A percentile compares a stretch with the other conserved stretches of the same genome.
Conservation (phyloP, 37 sponge, comb jelly and placozoan species). For the Cliona cf. orientalis region DNA sequence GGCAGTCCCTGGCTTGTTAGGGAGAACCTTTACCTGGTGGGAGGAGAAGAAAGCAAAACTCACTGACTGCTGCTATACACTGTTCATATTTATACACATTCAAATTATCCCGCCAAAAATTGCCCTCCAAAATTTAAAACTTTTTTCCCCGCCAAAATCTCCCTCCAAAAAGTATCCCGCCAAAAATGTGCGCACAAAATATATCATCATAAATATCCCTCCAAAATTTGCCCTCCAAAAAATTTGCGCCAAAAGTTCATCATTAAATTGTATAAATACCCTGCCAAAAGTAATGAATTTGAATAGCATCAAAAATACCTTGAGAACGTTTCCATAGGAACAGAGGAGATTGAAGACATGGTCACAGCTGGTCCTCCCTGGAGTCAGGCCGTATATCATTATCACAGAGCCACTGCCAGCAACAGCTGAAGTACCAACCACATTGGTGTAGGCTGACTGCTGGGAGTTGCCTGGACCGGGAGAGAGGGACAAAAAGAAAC, state of each 20-base stretch:
- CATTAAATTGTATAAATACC: no score
- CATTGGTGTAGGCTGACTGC: conserved; percentile 14
- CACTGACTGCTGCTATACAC: not conserved
- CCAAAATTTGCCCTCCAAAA: no score
- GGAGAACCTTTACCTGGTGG: conserved; percentile 78
- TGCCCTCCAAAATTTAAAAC: not conserved
- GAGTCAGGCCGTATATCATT: conserved; percentile 87
- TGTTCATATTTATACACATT: not conserved
- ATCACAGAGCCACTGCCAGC: conserved; percentile 79
- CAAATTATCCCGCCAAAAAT: not conserved
- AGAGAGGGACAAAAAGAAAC: not conserved
- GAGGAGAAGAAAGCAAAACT: not conserved
- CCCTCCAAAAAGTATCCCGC: no score
- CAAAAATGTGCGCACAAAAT: no score
- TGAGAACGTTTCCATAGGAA: conserved; percentile 90
- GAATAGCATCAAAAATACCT: no score
- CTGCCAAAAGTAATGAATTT: no score
- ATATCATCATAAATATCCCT: no score
- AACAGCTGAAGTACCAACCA: conserved; percentile 66
- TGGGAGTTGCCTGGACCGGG: not conserved
- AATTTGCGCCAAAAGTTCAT: no score
- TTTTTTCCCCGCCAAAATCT: no score
- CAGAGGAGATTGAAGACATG: conserved; percentile 90
- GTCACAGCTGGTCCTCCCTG: conserved; percentile 76
- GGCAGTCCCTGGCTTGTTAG: conserved; percentile 90